Percentiles rank a stretch among this genome's conserved stretches.
Conservation (phyloP, 2,113 vertebrate species). For the Nycticebus coucang region DNA sequence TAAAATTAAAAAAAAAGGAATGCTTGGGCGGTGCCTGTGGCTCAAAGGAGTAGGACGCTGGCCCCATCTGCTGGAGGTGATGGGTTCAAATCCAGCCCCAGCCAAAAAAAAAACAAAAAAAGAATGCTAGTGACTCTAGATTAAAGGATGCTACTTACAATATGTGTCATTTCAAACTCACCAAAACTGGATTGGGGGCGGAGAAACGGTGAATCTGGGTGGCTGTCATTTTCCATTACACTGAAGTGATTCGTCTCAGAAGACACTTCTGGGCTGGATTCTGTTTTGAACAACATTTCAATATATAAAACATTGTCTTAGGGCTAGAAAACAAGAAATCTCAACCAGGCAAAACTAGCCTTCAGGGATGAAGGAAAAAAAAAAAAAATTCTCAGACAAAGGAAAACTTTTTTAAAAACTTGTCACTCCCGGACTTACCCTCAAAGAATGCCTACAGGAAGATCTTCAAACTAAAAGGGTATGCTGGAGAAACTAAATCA, state of each 20-base stretch:
- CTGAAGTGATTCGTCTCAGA: background rate
- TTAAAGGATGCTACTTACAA: constrained; percentile 34
- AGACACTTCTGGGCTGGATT: background rate
- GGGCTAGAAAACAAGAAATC: constrained; percentile 33
- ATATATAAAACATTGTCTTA: constrained; percentile 46
- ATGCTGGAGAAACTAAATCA: background rate
- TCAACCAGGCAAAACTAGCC: constrained; percentile 15
- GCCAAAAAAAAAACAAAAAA: no score
- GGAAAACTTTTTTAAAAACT: background rate
- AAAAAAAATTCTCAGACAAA: constrained; percentile 42
- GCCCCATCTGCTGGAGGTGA: no score
- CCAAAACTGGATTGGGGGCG: background rate
- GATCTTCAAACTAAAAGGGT: constrained; percentile 29
- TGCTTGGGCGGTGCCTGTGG: no score
- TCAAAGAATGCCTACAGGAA: constrained; percentile 28
- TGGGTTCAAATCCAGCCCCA: no score
- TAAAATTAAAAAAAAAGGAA: no score
- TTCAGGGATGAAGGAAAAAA: constrained; percentile 37
- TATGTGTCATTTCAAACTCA: constrained; percentile 37
- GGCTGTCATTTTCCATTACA: background rate
- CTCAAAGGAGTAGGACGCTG: no score
- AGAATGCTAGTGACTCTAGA: background rate
- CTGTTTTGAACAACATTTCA: constrained; percentile 64
- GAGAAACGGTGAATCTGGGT: background rate
- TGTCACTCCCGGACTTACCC: background rate